These are phyloP conservation scores for Corvus hawaiiensis DNA, from an alignment of 2,113 vertebrate genomes.

Conservation along the genomic window DNA sequence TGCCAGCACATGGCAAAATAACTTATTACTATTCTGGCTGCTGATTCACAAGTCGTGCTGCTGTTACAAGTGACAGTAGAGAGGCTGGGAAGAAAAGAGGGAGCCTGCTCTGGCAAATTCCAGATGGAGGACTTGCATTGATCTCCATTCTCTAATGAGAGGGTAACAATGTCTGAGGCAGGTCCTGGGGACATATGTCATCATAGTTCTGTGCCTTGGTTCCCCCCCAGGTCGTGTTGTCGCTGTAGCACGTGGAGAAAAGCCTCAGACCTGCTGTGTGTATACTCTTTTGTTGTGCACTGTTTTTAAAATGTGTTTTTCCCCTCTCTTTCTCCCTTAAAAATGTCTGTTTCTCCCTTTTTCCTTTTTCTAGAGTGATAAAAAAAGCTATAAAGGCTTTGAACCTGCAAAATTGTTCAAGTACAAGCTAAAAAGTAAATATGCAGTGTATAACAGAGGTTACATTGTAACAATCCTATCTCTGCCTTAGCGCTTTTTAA, in stretches of 20 bases:
- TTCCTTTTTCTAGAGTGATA: not conserved
- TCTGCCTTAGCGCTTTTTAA: not conserved
- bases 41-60: not conserved
- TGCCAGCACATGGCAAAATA: not conserved
- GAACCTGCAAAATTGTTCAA: not conserved
- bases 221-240: rapidly evolving
- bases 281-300: not conserved
- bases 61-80: not conserved
- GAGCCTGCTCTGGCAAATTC: not conserved
- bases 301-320: not conserved
- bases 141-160: not conserved
- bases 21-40: not conserved
- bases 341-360: not conserved
- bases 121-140: not conserved
- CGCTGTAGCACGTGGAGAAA: not conserved
- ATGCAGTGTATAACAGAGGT: not conserved
- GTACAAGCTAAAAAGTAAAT: not conserved
- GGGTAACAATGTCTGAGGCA: not conserved
- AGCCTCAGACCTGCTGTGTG: not conserved
- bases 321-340: not conserved
- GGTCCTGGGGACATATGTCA: not conserved
- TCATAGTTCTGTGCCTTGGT: not conserved
- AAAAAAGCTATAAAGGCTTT: not conserved
- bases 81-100: not conserved
- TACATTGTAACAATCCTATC: not conserved